Evolutionary conservation across 2,113 vertebrate genomes (phyloP).

Genomic region (Monopterus albus): DNA sequence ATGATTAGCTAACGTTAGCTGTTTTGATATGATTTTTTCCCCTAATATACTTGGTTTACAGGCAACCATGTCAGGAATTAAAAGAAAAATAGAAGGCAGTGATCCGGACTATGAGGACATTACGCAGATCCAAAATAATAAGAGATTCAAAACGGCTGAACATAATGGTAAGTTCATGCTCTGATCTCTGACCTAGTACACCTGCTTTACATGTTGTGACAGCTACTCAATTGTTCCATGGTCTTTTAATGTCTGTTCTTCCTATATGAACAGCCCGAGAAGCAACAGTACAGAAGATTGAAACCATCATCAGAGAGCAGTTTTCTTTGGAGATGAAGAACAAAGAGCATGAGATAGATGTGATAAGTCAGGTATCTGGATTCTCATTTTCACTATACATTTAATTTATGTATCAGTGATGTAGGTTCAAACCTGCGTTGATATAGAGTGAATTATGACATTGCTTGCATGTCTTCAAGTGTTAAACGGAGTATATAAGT

Average conservation of each 20-base stretch:
- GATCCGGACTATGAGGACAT: conserved; percentile 97
- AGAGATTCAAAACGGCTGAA: conserved; percentile 90
- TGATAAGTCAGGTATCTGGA: conserved; percentile 93
- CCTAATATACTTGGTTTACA: background rate
- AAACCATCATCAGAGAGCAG: conserved; percentile 95
- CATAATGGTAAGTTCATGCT: conserved; percentile 86
- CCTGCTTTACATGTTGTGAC: conserved; percentile 25
- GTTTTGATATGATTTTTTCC: background rate
- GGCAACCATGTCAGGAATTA: conserved; percentile 92
- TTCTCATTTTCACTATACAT: background rate
- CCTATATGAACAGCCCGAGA: conserved; percentile 87
- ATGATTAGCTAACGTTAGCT: background rate
- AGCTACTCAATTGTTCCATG: background rate
- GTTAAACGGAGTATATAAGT: background rate
- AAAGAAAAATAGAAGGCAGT: conserved; percentile 91
- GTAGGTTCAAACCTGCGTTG: background rate
- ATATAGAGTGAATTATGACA: background rate
- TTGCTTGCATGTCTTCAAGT: background rate
- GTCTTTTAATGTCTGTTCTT: background rate
- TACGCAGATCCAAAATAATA: conserved; percentile 86
- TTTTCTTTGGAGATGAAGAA: conserved; percentile 98
- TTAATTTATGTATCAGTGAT: background rate
- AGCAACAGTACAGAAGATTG: conserved; percentile 95
- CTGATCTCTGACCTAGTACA: background rate
- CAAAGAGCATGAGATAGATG: conserved; percentile 98